A percentile compares a stretch with the other conserved stretches of the same genome.
These are phyloP conservation scores for Erebia epiphron DNA, from an alignment of 2,888 invertebrate species.

Conservation along the genomic window DNA sequence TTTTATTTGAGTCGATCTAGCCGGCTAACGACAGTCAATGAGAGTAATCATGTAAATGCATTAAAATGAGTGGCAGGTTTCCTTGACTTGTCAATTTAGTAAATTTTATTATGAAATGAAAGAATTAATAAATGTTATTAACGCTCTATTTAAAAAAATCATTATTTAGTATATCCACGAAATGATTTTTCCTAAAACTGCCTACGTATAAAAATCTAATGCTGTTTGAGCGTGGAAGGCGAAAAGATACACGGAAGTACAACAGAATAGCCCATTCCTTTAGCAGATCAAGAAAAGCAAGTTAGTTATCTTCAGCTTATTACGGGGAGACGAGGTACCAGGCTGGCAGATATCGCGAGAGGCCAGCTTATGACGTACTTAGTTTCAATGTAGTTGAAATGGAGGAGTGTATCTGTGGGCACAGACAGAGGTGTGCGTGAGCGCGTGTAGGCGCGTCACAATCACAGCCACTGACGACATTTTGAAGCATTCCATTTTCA, in stretches of 20 bases:
- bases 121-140: neutral
- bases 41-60: constrained; percentile 23
- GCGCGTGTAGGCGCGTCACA: constrained; percentile 69
- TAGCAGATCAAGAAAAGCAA: constrained; percentile 75
- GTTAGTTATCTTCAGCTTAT: constrained; percentile 82
- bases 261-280: constrained; percentile 60
- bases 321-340: constrained; percentile 77
- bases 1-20: constrained; percentile 33
- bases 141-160: neutral
- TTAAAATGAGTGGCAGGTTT: constrained; percentile 33
- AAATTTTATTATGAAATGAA: constrained; percentile 8
- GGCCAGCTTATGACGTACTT: constrained; percentile 69
- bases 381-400: constrained; percentile 57
- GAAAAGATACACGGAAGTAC: constrained; percentile 63
- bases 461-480: constrained; percentile 58
- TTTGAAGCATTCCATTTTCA: constrained; percentile 51
- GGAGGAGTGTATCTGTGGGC: constrained; percentile 51
- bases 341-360: constrained; percentile 71
- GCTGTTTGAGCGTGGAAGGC: constrained; percentile 32
- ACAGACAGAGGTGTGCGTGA: constrained; percentile 58
- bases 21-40: constrained; percentile 27
- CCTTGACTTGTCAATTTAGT: constrained; percentile 30
- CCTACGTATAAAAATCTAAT: constrained; percentile 15
- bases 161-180: neutral
- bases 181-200: neutral